Conservation (phyloP, 1,140 invertebrate genomes). For the Conus ventricosus region DNA sequence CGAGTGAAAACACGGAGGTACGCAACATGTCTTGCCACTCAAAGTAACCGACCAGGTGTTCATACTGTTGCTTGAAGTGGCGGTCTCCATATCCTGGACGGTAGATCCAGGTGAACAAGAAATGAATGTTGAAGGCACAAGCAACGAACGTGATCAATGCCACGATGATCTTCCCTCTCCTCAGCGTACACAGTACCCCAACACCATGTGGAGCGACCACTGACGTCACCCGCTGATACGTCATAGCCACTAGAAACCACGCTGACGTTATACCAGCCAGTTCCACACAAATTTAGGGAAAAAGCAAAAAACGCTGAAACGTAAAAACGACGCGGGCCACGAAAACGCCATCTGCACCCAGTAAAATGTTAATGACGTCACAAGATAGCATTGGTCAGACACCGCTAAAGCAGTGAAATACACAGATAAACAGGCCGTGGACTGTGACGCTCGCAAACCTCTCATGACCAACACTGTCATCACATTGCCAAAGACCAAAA, state of each 20-base stretch:
- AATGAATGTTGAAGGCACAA: background rate
- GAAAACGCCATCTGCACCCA: background rate
- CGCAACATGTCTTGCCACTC: background rate
- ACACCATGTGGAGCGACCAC: background rate
- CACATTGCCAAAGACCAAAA: constrained; percentile 8
- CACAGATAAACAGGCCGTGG: background rate
- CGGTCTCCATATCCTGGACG: background rate
- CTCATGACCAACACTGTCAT: constrained; percentile 5
- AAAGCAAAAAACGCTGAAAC: background rate
- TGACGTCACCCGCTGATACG: constrained; percentile 24
- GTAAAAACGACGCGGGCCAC: background rate
- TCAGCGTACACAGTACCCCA: background rate
- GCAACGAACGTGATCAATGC: background rate
- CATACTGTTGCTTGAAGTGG: background rate
- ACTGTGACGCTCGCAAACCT: background rate
- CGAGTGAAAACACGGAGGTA: background rate
- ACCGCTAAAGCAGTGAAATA: constrained; percentile 15
- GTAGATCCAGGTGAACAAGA: background rate
- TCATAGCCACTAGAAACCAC: constrained; percentile 17
- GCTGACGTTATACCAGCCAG: background rate
- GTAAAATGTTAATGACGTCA: background rate
- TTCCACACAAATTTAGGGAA: background rate
- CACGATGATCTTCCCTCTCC: background rate
- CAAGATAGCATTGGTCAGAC: background rate
- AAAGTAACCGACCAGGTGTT: background rate